Evolutionary conservation across 2,797 vertebrate genomes (phyloP), one percentile per base, ranked within the genome.

Genomic region (Mycteria americana): DNA sequence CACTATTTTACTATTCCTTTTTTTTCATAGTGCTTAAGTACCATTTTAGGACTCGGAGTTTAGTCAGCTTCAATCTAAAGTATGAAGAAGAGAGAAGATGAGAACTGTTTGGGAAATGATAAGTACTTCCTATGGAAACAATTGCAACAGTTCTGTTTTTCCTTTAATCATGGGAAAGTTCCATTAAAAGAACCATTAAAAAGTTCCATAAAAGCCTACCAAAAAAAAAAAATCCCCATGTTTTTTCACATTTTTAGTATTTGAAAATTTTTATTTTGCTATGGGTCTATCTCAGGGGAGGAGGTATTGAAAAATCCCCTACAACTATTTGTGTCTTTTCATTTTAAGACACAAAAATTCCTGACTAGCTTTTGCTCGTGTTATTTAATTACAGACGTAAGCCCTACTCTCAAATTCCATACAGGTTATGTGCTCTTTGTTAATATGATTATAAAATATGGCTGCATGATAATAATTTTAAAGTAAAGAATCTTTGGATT

Each of bases 91-190:
- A 96, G 81, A 94, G 77, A 95, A 94, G 82, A 95, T 91, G 95
- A 92, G 91, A 88, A 60, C 79, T 76, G 59, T 95, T 93, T 92
- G 89, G 87, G 89, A 96, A 93, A 67, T 74, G 94, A 89, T 96
- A 95, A 91, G 43, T 73, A 74, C 73, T 94, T 97, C 88, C 93
- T 94, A 92, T 94, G 95, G 94, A 97, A 96, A 97, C 54, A 86
- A 85, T 81, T 80, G 54, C 43, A 91, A 25, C 65, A 51, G 46
- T 92, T 92, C 76, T 95, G 45, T 51, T 94, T 92, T 91, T 86
- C 87, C 69, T 86, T 92, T 72, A 92, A 68, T 88, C 57, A 69
- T 84, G 82, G 82, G 68, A 93, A 95, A 92, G 74, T 96, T 96
- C 85, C 92, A 33, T 57, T 72, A 88, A 68, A 92, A 95, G 41